Evolutionary conservation across 2,797 vertebrate species (phyloP).

Genomic region (Amphiprion clarkii): DNA sequence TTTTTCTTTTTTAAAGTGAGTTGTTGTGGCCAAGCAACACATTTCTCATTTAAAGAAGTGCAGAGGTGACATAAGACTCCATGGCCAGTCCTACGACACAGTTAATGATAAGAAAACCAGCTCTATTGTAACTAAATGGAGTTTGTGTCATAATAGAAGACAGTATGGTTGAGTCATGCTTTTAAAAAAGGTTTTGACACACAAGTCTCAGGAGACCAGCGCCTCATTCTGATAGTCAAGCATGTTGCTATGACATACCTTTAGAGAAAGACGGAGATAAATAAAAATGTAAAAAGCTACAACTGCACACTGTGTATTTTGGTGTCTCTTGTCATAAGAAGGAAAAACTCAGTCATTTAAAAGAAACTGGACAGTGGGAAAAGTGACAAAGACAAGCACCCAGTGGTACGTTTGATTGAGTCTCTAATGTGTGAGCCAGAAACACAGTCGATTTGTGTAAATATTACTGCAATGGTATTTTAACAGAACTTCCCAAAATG

Average conservation of each 20-base stretch:
- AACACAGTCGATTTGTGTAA: neutral
- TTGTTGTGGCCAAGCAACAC: slow-evolving; percentile 53
- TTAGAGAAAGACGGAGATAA: neutral
- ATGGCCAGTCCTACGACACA: neutral
- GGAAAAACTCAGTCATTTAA: neutral
- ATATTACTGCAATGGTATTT: no score
- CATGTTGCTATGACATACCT: neutral
- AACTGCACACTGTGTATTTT: no score
- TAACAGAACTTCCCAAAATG: no score
- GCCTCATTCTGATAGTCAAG: neutral
- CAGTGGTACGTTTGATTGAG: slow-evolving; percentile 7
- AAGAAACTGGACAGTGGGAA: neutral
- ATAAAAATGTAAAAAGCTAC: neutral
- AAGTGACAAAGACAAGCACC: slow-evolving; percentile 2
- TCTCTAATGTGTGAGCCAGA: slow-evolving; percentile 5
- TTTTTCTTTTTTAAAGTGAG: slow-evolving; percentile 54
- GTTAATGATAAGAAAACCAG: slow-evolving; percentile 13
- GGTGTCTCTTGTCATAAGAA: neutral
- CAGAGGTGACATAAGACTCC: slow-evolving; percentile 30
- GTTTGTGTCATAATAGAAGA: slow-evolving; percentile 16
- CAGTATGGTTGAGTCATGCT: slow-evolving; percentile 10
- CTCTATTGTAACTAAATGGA: slow-evolving; percentile 6
- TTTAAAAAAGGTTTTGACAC: slow-evolving; percentile 5
- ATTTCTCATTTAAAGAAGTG: slow-evolving; percentile 58
- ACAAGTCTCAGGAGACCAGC: slow-evolving; percentile 17